phyloP scores from a whole-genome alignment of 1,140 invertebrate species.

The Carposina sasakii region DNA sequence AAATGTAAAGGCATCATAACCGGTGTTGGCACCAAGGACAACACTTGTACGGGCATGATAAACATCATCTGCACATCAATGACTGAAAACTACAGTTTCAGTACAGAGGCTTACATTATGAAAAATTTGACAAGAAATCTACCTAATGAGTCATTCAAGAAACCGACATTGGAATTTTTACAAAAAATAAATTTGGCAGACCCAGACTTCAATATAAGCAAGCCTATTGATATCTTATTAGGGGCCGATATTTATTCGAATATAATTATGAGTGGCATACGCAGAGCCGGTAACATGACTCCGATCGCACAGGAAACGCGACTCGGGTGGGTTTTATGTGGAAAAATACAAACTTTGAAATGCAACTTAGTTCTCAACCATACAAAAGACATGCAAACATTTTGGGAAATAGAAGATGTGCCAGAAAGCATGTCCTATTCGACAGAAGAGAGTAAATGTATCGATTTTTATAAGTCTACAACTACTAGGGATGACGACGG shows the following conservation, averaged over 20 bases:
- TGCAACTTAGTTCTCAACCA: constrained; percentile 10
- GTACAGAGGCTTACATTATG: constrained; percentile 1
- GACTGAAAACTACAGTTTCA: not conserved
- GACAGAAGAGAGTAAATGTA: constrained; percentile 3
- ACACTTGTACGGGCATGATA: not conserved
- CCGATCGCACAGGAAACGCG: constrained; percentile 5
- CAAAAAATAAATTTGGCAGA: constrained; percentile 6
- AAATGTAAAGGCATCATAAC: not conserved
- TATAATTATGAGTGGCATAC: constrained; percentile 4
- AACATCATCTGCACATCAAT: not conserved
- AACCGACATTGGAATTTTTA: not conserved
- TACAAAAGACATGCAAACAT: constrained; percentile 1
- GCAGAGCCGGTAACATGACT: not conserved
- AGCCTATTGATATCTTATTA: not conserved
- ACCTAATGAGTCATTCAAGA: constrained; percentile 3
- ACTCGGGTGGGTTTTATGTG: constrained; percentile 8
- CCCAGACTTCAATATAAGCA: constrained; percentile 6
- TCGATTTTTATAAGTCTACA: constrained; percentile 2
- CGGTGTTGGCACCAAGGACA: not conserved
- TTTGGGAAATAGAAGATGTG: constrained; percentile 10
- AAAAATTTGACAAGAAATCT: constrained; percentile 5
- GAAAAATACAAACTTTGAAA: constrained; percentile 1
- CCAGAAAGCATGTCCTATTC: not conserved
- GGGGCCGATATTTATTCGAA: constrained; percentile 5
- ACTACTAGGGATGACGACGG: not conserved